Evolutionary conservation across 2,888 invertebrate species (phyloP), one percentile per base, ranked within the genome.

Genomic region (Gordius sp.): DNA sequence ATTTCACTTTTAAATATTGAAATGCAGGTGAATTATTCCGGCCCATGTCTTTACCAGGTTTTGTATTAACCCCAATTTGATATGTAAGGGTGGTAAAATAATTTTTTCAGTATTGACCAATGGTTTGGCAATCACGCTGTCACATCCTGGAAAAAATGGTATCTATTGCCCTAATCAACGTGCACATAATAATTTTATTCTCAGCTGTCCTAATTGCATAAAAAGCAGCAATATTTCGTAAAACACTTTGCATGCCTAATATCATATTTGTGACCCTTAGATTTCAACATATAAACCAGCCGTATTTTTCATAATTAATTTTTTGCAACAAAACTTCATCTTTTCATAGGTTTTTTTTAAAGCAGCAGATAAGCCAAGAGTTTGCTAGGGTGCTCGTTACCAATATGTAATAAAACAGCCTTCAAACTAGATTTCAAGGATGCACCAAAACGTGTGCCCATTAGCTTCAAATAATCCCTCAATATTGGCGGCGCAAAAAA

Each of bases 201-300:
- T n/a, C n/a, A 8, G 13, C n/a, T n/a, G n/a, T n/a, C n/a, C n/a
- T 23, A 47, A 8, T 16, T 16, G 20, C 47, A 47, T 47, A 47
- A 47, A 47, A 60, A 62, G 57, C n/a, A n/a, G n/a, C 60, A 59
- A 58, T 55, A 60, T 41, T 63, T 61, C 47, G 60, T 59, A 47
- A 56, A 59, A 20, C 59, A 8, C 20, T 20, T 47, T 61, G 62
- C 55, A 61, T 28, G 13, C 60, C 59, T 39, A 59, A 27, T 23
- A 61, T 16, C 27, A 62, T 1, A 20, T 59, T 59, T 47, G 61
- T 58, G 53, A 64, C 60, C 24, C 62, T 63, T 27, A 63, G 33
- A 57, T 61, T 61, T 24, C 58, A 60, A 59, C 60, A 61, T 33
- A 63, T 57, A 20, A 59, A 28, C 59, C 59, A 63, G 8, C 58